Base-by-base conservation (phyloP, 2,888 invertebrate genomes). In the Rotaria sp. region DNA sequence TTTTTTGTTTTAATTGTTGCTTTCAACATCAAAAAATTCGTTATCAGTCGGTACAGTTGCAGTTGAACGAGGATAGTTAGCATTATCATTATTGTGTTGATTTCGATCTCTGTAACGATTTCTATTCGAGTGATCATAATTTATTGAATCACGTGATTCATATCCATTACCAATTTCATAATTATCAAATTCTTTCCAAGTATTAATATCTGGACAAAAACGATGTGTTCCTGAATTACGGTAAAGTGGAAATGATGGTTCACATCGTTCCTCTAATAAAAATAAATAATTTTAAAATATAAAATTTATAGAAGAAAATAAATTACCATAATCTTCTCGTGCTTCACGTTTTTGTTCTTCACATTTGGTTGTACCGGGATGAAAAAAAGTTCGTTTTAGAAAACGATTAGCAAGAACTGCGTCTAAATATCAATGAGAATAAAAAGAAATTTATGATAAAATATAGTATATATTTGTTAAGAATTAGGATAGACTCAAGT, bases 341-440 rank as follows among this genome's bases (percentile, higher is more conserved):
- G 80, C 80, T 80, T 80, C 80, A 80, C 80, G 80, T 45, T 80
- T 80, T 80, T 80, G 80, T 45, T 80, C 80, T 45, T 80, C 80
- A n/a, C 80, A 80, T 45, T 45, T 80, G 1, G 80, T 45, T 80
- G 15, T 4, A 15, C 45, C 45, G 4, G 80, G 80, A 45, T 80
- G 80, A 45, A 80, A 80, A n/a, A 80, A 80, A 4, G 80, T 45
- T 80, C 80, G 80, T 80, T 45, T 41, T n/a, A 80, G 26, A 80
- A 80, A 80, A 2, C 15, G 45, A 80, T 45, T 41, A n/a, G 80
- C 80, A 80, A 11, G n/a, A 15, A 2, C 45, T 10, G 45, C 2
- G 7, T n/a, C 80, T 80, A 80, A 41, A 80, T 0, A 74, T 38
- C 18, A 21, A 74, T 38, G 30, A 4, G 15, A 2, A 26, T 7